Evolutionary conservation across 2,797 vertebrate genomes (phyloP).

Genomic region (Simalia tracyae): DNA sequence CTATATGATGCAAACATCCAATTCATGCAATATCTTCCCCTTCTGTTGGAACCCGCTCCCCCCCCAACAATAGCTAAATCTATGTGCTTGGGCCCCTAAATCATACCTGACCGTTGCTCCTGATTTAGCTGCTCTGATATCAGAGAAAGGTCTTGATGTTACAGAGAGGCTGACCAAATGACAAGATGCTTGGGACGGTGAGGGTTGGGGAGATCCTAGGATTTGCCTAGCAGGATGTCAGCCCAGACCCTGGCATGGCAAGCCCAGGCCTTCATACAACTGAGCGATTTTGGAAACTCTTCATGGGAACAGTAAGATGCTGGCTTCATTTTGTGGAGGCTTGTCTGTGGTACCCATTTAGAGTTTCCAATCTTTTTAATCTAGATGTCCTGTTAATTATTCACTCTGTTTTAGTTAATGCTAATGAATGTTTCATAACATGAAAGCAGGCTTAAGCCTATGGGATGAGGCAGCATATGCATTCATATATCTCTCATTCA

Average conservation of each 20-base stretch:
- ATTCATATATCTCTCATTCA: too few species aligned
- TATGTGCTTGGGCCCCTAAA: background rate
- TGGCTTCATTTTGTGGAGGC: background rate
- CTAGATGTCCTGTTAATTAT: background rate
- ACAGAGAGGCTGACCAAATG: background rate
- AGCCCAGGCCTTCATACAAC: too few species aligned
- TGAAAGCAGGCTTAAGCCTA: background rate
- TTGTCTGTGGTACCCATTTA: background rate
- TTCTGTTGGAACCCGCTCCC: background rate
- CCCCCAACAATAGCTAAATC: too few species aligned
- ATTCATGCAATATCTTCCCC: background rate
- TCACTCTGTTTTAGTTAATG: background rate
- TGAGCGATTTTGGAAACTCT: background rate
- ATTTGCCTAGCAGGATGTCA: background rate
- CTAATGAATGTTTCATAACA: background rate
- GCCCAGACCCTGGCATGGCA: too few species aligned
- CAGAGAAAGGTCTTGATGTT: background rate
- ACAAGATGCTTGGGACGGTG: background rate
- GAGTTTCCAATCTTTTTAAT: background rate
- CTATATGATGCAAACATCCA: background rate
- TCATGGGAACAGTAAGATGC: background rate
- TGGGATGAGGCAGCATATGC: background rate
- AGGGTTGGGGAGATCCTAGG: background rate
- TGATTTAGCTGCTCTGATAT: background rate
- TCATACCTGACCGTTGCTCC: background rate